Evolutionary conservation across 2,113 vertebrate species (phyloP).

Genomic region (Triplophysa rosa): DNA sequence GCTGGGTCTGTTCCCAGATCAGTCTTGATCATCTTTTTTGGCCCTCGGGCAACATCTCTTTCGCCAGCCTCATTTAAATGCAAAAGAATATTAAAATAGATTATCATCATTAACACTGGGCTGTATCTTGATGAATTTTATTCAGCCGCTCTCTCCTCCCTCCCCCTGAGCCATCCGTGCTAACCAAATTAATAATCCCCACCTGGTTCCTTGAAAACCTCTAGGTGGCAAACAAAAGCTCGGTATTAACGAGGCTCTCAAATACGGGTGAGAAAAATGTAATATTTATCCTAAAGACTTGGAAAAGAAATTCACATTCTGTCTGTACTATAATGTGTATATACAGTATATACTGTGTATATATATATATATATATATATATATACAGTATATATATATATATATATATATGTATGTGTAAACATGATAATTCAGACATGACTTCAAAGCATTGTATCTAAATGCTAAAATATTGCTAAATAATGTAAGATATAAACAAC

Average conservation of each 20-base stretch:
- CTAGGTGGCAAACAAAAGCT: conserved; percentile 17
- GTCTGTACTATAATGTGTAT: too few species aligned
- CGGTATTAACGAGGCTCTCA: conserved; percentile 26
- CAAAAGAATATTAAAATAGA: conserved; percentile 55
- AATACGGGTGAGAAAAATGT: conserved; percentile 6
- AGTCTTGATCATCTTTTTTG: conserved; percentile 34
- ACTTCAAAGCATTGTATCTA: too few species aligned
- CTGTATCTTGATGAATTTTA: conserved; percentile 49
- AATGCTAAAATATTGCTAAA: too few species aligned
- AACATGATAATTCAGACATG: too few species aligned
- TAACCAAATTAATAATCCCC: conserved; percentile 32
- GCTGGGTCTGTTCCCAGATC: conserved; percentile 31
- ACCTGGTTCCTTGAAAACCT: conserved; percentile 33
- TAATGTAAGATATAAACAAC: too few species aligned
- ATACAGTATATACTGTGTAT: too few species aligned
- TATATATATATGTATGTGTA: too few species aligned
- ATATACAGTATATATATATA: too few species aligned
- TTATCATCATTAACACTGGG: conserved; percentile 45
- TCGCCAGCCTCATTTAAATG: conserved; percentile 49
- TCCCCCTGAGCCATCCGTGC: conserved; percentile 26
- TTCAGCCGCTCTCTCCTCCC: conserved; percentile 40
- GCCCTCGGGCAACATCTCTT: conserved; percentile 21
- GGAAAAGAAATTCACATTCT: too few species aligned
- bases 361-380: too few species aligned
- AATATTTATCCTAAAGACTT: too few species aligned